phyloP scores from a whole-genome alignment of 2,797 vertebrate species.

The Coreius guichenoti region DNA sequence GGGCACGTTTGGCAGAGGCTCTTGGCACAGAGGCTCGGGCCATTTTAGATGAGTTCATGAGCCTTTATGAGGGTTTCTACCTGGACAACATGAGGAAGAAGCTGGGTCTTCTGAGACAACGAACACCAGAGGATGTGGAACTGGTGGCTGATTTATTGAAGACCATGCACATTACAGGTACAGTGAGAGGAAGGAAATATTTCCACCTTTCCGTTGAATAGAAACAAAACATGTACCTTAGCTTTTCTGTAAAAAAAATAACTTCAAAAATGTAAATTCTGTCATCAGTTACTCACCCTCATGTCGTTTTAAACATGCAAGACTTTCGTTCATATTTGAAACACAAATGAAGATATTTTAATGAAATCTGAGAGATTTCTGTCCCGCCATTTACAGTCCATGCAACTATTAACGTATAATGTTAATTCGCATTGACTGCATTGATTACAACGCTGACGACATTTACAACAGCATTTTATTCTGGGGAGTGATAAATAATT shows the following conservation, averaged over 20 bases:
- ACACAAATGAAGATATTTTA: too few species aligned
- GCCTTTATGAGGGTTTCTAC: slow-evolving; percentile 78
- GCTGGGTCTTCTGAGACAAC: slow-evolving; percentile 75
- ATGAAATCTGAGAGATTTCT: neutral
- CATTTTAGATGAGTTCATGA: slow-evolving; percentile 77
- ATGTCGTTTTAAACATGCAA: too few species aligned
- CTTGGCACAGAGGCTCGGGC: slow-evolving; percentile 77
- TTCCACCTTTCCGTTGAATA: neutral
- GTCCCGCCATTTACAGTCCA: neutral
- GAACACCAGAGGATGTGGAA: slow-evolving; percentile 73
- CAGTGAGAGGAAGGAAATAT: slow-evolving; percentile 30
- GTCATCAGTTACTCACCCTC: too few species aligned
- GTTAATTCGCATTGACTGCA: too few species aligned
- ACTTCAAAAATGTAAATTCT: too few species aligned
- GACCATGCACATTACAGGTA: slow-evolving; percentile 83
- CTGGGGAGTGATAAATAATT: too few species aligned
- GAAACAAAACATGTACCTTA: neutral
- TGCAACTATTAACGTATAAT: neutral
- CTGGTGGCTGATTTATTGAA: slow-evolving; percentile 79
- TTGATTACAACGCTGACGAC: too few species aligned
- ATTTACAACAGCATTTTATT: neutral
- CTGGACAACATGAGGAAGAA: slow-evolving; percentile 84
- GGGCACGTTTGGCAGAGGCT: slow-evolving; percentile 81
- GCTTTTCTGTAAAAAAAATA: neutral
- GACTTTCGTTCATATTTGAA: too few species aligned